Evolutionary conservation across 2,113 vertebrate genomes (phyloP).

Genomic region (Ariopsis seemanni): DNA sequence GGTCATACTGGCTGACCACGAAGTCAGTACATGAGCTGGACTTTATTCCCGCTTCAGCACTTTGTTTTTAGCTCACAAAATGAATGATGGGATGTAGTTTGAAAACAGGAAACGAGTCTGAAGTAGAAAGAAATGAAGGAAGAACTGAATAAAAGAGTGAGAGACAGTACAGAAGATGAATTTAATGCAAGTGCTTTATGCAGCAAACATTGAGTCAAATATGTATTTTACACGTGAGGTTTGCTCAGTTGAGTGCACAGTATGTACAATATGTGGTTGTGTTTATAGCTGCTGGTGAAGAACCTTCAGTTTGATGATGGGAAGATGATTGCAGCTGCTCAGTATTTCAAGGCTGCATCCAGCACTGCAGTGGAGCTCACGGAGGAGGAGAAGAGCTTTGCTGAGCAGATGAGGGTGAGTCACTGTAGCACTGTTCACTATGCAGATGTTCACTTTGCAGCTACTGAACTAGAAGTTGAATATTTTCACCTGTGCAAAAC

Average conservation of each 20-base stretch:
- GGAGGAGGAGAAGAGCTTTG: conserved; percentile 72
- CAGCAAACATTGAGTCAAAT: background rate
- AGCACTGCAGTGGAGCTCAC: conserved; percentile 76
- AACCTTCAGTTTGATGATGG: conserved; percentile 84
- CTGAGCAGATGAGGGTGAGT: conserved; percentile 76
- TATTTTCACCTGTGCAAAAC: background rate
- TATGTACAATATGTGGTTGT: background rate
- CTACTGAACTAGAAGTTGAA: background rate
- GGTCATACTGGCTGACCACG: background rate
- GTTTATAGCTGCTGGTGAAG: conserved; percentile 78
- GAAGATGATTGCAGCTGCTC: conserved; percentile 80
- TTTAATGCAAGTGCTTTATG: background rate
- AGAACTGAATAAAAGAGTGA: background rate
- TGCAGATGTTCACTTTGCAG: background rate
- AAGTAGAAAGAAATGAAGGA: background rate
- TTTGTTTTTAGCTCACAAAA: conserved; percentile 41
- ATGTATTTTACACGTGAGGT: background rate
- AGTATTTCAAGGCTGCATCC: conserved; percentile 73
- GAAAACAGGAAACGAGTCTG: background rate
- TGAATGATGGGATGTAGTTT: background rate
- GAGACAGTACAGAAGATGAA: background rate
- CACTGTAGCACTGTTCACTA: background rate
- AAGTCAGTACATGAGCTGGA: background rate
- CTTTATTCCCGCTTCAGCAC: background rate
- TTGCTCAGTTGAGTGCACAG: background rate